phyloP scores from a whole-genome alignment of 1,140 invertebrate genomes.

The Steinernema feltiae region DNA sequence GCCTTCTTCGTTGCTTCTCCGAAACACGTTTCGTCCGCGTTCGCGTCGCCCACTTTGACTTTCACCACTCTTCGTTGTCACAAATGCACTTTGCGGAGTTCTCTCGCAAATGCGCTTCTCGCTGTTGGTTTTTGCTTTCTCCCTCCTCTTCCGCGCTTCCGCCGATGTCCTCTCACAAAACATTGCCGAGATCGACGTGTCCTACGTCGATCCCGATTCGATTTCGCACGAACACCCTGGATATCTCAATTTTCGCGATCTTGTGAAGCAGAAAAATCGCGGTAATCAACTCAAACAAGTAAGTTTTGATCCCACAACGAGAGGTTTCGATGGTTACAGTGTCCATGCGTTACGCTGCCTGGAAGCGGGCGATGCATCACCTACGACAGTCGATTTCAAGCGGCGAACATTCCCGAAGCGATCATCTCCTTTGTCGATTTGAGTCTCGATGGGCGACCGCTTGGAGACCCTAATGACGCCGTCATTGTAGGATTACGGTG shows the following conservation, averaged over 20 bases:
- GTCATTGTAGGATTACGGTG: constrained; percentile 7
- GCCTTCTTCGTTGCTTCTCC: background rate
- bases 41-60: background rate
- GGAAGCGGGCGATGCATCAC: constrained; percentile 18
- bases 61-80: background rate
- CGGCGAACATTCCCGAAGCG: constrained; percentile 15
- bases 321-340: background rate
- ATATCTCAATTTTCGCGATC: background rate
- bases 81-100: constrained; percentile 3
- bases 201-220: background rate
- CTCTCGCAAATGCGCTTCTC: background rate
- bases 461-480: background rate
- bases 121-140: background rate
- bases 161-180: background rate
- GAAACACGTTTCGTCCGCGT: background rate
- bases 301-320: background rate
- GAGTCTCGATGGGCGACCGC: background rate
- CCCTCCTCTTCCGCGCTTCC: background rate
- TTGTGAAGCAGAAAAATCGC: background rate
- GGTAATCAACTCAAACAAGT: background rate
- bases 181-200: background rate
- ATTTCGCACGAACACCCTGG: constrained; percentile 5
- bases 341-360: constrained; percentile 20
- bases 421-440: constrained; percentile 17
- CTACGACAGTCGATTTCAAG: constrained; percentile 24